A percentile compares a stretch with the other conserved stretches of the same genome.
Evolutionary conservation across 2,888 invertebrate genomes (phyloP).

Genomic region (Venusia cambrica): DNA sequence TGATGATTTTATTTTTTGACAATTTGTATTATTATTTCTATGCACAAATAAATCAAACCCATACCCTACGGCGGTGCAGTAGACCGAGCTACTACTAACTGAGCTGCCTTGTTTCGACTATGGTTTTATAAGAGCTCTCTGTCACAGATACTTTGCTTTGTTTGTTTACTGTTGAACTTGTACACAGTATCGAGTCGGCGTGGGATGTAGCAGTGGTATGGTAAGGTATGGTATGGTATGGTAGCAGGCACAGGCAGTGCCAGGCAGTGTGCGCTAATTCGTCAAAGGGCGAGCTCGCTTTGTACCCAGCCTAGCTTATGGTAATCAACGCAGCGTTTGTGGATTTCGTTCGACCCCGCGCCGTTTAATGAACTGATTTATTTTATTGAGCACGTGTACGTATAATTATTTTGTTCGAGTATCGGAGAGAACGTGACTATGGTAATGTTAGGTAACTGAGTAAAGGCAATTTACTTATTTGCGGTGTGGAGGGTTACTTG

Average conservation of each 20-base stretch:
- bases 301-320: constrained; percentile 74
- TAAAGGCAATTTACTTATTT: constrained; percentile 1
- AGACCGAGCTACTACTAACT: too few species aligned
- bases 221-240: too few species aligned
- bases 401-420: constrained; percentile 25
- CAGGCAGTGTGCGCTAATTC: constrained; percentile 69
- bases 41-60: too few species aligned
- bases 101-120: too few species aligned
- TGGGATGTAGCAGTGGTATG: constrained; percentile 12
- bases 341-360: constrained; percentile 29
- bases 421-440: constrained; percentile 18
- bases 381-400: constrained; percentile 28
- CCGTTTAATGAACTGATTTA: constrained; percentile 31
- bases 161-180: too few species aligned
- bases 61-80: too few species aligned
- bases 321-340: constrained; percentile 64
- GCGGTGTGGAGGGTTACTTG: not conserved
- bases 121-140: too few species aligned
- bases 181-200: constrained; percentile 5
- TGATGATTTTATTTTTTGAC: too few species aligned
- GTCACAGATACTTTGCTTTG: too few species aligned
- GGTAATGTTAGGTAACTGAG: not conserved
- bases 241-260: too few species aligned
- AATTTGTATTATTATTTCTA: too few species aligned
- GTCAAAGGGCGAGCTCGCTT: constrained; percentile 72